These are phyloP conservation scores for Clamator glandarius DNA, from an alignment of 2,797 vertebrate species.

Conservation along the genomic window DNA sequence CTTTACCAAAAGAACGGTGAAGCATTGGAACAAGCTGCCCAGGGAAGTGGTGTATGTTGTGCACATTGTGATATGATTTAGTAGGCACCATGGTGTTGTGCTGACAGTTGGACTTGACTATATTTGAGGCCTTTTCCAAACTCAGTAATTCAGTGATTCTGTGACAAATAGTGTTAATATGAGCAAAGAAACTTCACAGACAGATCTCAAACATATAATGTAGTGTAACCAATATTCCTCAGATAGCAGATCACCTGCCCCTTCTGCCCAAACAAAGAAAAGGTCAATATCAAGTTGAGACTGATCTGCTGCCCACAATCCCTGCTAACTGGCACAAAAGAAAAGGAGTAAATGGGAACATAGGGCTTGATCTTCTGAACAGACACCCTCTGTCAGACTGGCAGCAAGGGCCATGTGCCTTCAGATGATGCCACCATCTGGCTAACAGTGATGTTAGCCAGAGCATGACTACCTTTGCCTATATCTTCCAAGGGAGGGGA, in stretches of 20 bases:
- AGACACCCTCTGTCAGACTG: not conserved
- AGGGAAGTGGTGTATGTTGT: no score
- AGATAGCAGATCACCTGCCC: not conserved
- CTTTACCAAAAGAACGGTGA: no score
- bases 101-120: no score
- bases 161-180: not conserved
- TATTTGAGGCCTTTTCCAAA: no score
- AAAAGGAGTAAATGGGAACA: not conserved
- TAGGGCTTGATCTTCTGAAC: not conserved
- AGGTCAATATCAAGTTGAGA: not conserved
- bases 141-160: no score
- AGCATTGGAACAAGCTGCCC: no score
- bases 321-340: not conserved
- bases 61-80: no score
- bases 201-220: not conserved
- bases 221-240: not conserved
- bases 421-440: no score
- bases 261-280: not conserved
- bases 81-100: no score
- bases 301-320: no score
- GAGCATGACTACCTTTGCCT: no score
- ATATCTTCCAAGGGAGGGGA: no score
- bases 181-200: not conserved
- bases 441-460: accelerated
- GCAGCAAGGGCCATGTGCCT: not conserved